phyloP scores from a whole-genome alignment of 2,113 vertebrate genomes.

The Talpa occidentalis region DNA sequence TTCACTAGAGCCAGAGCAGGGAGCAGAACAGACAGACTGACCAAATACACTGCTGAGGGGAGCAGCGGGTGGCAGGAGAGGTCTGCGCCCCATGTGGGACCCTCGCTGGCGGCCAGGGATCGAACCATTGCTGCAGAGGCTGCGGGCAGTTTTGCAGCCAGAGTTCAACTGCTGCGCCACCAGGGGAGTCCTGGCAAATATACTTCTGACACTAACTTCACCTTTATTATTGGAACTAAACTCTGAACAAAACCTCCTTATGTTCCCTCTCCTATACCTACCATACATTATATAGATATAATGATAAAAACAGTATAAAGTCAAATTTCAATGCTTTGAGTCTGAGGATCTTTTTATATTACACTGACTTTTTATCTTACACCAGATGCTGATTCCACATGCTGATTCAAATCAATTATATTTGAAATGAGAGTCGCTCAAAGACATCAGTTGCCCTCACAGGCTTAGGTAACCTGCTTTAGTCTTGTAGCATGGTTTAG shows the following conservation, averaged over 20 bases:
- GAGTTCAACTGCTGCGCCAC: too few relatives aligned
- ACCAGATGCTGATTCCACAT: background rate
- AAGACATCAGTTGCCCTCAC: background rate
- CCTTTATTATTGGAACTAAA: background rate
- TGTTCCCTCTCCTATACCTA: background rate
- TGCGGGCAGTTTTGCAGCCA: too few relatives aligned
- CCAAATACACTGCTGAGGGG: too few relatives aligned
- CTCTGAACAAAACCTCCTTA: background rate
- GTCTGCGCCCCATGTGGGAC: too few relatives aligned
- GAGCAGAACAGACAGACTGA: too few relatives aligned
- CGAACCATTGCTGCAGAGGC: too few relatives aligned
- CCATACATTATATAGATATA: background rate
- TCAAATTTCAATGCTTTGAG: background rate
- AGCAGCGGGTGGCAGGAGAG: too few relatives aligned
- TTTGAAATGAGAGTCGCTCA: conserved; percentile 11
- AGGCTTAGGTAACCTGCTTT: background rate
- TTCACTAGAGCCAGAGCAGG: too few relatives aligned
- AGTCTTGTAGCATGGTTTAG: background rate
- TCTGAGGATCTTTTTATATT: conserved; percentile 24
- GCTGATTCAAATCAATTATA: background rate
- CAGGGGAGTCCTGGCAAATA: too few relatives aligned
- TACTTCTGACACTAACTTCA: background rate
- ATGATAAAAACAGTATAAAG: conserved; percentile 42
- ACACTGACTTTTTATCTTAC: background rate
- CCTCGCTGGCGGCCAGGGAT: too few relatives aligned